A percentile compares a stretch with the other conserved stretches of the same genome.
These are phyloP conservation scores for Cisticola juncidis DNA, from an alignment of 2,113 vertebrate genomes.

Conservation along the genomic window DNA sequence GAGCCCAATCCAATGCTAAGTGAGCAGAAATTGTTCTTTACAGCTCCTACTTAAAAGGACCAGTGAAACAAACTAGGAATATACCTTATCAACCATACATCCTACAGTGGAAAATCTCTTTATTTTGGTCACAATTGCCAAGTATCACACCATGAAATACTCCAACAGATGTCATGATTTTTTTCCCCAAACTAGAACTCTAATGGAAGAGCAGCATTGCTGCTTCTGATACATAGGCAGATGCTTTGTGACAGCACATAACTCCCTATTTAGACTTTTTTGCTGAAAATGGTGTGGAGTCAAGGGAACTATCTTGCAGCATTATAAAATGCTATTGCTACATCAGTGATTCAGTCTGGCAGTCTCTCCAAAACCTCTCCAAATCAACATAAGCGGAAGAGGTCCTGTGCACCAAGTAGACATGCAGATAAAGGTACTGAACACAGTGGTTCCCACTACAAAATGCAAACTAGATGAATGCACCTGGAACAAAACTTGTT, in stretches of 20 bases:
- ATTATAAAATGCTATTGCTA: not conserved
- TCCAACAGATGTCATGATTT: not conserved
- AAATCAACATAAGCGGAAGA: not conserved
- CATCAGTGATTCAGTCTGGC: not conserved
- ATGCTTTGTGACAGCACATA: accelerated
- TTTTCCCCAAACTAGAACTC: not conserved
- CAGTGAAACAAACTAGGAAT: not conserved
- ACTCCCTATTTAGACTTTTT: not conserved
- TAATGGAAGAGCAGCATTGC: not conserved
- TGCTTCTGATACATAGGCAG: not conserved
- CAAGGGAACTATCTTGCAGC: not conserved
- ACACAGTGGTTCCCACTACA: not conserved
- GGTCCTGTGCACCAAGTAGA: not conserved
- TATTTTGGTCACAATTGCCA: not conserved
- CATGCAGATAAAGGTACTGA: not conserved
- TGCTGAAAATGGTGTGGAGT: not conserved
- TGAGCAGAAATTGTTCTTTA: not conserved
- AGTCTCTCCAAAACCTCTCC: not conserved
- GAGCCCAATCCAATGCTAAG: not conserved
- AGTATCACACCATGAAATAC: not conserved
- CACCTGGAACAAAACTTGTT: not conserved
- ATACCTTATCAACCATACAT: not conserved
- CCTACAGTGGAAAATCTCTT: not conserved
- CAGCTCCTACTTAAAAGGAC: not conserved
- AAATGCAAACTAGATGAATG: not conserved